Percentiles rank a stretch among this genome's conserved stretches.
Evolutionary conservation across 2,113 vertebrate genomes (phyloP).

Genomic region (Mirounga angustirostris): DNA sequence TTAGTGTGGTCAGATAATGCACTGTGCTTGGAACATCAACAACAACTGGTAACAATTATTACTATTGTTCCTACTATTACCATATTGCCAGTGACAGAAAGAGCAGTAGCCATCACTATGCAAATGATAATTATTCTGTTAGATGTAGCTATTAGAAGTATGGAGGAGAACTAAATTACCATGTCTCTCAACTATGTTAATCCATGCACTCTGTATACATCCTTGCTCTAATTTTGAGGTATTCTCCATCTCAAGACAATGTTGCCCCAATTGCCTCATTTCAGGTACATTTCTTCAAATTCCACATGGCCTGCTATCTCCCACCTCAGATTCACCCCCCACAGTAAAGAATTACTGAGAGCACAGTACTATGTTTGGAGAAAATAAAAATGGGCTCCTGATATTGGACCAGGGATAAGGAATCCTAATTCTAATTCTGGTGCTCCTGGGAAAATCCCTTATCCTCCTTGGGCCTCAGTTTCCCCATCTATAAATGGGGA

Average conservation of each 20-base stretch:
- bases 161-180: neutral
- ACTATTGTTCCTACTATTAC: neutral
- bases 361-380: neutral
- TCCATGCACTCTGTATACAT: neutral
- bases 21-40: neutral
- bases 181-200: neutral
- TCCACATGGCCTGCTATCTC: neutral
- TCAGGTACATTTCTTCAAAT: conserved; percentile 42
- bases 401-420: no score
- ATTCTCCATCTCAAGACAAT: neutral
- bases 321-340: neutral
- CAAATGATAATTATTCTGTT: neutral
- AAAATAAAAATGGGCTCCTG: neutral
- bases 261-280: neutral
- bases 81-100: neutral
- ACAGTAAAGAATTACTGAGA: neutral
- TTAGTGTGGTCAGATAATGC: neutral
- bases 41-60: neutral
- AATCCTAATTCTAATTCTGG: neutral
- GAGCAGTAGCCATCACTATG: neutral
- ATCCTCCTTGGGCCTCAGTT: neutral
- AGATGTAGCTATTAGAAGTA: neutral
- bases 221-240: neutral
- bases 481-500: neutral
- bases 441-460: neutral